Percentiles rank a stretch among this genome's conserved stretches.
These are phyloP conservation scores for Cephus pulcher DNA, from an alignment of 2,888 invertebrate species.

Conservation along the genomic window DNA sequence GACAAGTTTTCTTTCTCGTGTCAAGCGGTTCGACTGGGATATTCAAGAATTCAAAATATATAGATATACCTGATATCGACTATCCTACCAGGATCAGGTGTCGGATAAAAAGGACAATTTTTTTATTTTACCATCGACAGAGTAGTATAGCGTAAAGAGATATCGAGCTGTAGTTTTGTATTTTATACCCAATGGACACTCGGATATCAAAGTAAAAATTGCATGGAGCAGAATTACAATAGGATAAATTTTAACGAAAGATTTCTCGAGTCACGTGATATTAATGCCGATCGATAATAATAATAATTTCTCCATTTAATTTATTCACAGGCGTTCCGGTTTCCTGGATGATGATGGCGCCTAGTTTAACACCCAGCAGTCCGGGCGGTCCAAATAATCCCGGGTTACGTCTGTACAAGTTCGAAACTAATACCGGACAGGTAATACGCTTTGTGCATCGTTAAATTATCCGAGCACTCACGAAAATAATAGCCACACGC, in stretches of 20 bases:
- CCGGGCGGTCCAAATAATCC: slow-evolving; percentile 87
- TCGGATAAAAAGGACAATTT: background rate
- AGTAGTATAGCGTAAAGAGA: background rate
- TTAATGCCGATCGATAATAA: background rate
- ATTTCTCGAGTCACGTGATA: background rate
- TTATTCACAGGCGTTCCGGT: slow-evolving; percentile 78
- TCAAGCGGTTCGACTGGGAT: background rate
- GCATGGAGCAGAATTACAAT: background rate
- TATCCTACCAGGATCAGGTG: background rate
- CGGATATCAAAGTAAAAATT: background rate
- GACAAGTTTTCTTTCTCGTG: background rate
- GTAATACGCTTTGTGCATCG: slow-evolving; percentile 66
- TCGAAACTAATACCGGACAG: slow-evolving; percentile 88
- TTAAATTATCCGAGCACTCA: background rate
- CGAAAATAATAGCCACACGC: background rate
- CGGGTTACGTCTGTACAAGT: slow-evolving; percentile 88
- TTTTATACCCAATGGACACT: background rate
- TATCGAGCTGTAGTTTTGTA: background rate
- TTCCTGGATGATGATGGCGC: slow-evolving; percentile 89
- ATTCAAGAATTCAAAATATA: background rate
- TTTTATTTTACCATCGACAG: background rate
- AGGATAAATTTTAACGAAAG: background rate
- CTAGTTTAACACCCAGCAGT: slow-evolving; percentile 89
- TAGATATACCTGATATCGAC: background rate
- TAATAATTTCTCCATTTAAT: background rate